Percentiles rank a stretch among this genome's conserved stretches.
phyloP scores from a whole-genome alignment of 2,113 vertebrate species.

The Sylvia atricapilla region DNA sequence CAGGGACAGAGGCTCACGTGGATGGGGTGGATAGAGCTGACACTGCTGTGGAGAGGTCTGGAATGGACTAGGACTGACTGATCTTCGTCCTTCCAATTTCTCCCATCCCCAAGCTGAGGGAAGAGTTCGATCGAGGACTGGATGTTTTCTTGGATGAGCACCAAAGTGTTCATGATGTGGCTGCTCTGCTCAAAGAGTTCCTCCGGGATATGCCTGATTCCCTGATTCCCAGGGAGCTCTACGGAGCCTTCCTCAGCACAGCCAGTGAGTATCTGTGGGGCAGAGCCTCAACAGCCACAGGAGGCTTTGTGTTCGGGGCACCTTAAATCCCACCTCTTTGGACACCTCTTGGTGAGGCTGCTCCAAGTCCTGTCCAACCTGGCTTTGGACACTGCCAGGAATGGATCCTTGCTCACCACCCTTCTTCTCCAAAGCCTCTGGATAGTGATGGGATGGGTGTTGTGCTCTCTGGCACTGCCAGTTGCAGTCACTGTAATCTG shows the following conservation, averaged over 20 bases:
- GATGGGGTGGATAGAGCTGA: background rate
- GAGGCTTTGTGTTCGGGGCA: background rate
- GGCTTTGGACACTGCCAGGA: background rate
- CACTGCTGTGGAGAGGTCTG: background rate
- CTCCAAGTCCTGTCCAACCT: background rate
- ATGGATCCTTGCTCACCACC: background rate
- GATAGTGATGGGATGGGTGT: accelerated
- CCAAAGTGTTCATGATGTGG: conserved; percentile 89
- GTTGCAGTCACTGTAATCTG: accelerated
- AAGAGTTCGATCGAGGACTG: conserved; percentile 73
- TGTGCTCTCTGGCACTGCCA: background rate
- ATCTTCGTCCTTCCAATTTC: background rate
- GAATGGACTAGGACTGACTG: background rate
- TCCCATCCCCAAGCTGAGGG: conserved; percentile 67
- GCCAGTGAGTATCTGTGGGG: conserved; percentile 71
- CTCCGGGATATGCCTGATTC: conserved; percentile 87
- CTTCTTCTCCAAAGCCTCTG: background rate
- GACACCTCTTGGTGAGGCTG: background rate
- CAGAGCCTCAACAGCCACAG: background rate
- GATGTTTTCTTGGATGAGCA: conserved; percentile 82
- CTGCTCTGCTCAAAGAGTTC: conserved; percentile 90
- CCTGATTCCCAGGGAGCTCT: conserved; percentile 85
- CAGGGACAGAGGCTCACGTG: background rate
- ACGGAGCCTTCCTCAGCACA: conserved; percentile 86
- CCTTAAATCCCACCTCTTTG: too few relatives aligned